These are phyloP conservation scores for Notospermus geniculatus DNA, from an alignment of 1,140 invertebrate genomes.

Conservation along the genomic window DNA sequence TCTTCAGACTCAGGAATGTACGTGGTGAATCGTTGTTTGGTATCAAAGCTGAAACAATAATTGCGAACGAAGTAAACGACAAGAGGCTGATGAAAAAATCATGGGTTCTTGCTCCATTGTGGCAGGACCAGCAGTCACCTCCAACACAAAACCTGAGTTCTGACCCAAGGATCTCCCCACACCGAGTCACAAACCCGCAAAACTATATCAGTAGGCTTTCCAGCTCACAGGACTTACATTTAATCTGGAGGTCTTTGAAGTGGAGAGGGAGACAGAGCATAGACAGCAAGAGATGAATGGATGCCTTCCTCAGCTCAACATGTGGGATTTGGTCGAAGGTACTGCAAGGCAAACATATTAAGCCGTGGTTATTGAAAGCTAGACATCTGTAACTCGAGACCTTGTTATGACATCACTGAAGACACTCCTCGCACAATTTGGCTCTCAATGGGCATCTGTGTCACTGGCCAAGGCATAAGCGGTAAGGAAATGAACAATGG, in stretches of 20 bases:
- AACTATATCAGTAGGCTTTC: no score
- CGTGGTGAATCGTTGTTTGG: slow-evolving; percentile 9
- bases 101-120: not conserved
- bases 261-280: slow-evolving; percentile 87
- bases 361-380: not conserved
- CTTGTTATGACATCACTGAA: slow-evolving; percentile 7
- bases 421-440: no score
- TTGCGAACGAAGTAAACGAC: not conserved
- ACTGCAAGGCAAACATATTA: no score
- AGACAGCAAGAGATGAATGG: slow-evolving; percentile 85
- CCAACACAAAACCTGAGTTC: no score
- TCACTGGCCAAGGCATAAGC: no score
- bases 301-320: slow-evolving; percentile 78
- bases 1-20: slow-evolving; percentile 77
- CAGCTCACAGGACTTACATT: slow-evolving; percentile 63
- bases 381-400: not conserved
- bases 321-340: slow-evolving; percentile 42
- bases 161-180: no score
- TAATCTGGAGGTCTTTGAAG: slow-evolving; percentile 65
- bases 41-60: slow-evolving; percentile 34
- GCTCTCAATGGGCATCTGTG: no score
- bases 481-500: no score
- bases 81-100: not conserved
- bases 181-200: no score
- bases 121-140: not conserved